Evolutionary conservation across 2,888 invertebrate species (phyloP).

Genomic region (Drosophila prostipennis): DNA sequence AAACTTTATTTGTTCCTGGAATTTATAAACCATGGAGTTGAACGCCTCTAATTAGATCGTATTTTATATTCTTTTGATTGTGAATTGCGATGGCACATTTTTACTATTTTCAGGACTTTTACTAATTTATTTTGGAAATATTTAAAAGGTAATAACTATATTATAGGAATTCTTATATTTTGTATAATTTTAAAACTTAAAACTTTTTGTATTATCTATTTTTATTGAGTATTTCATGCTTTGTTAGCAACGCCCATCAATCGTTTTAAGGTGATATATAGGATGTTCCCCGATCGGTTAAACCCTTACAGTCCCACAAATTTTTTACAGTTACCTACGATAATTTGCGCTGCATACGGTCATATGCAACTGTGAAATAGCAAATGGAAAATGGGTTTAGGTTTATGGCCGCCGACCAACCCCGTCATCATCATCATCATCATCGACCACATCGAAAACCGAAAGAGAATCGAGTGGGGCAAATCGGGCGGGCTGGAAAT

Average conservation of each 20-base stretch:
- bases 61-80: neutral
- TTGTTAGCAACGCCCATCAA: no score
- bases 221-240: no score
- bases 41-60: neutral
- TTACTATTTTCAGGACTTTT: no score
- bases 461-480: slow-evolving; percentile 1
- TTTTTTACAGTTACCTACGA: slow-evolving; percentile 57
- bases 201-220: no score
- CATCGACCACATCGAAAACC: slow-evolving; percentile 12
- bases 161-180: no score
- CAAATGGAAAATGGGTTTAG: slow-evolving; percentile 56
- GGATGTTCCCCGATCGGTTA: neutral
- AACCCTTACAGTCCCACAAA: neutral
- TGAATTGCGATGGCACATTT: no score
- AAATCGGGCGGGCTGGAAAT: neutral
- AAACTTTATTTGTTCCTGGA: neutral
- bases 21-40: neutral
- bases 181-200: no score
- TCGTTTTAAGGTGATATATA: neutral
- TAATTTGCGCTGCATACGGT: slow-evolving; percentile 31
- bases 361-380: slow-evolving; percentile 55
- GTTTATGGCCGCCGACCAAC: slow-evolving; percentile 36
- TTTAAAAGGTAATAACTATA: no score
- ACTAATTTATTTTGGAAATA: no score
- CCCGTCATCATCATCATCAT: slow-evolving; percentile 17